Percentiles rank a stretch among this genome's conserved stretches.
These are phyloP conservation scores for Vombatus ursinus DNA, from an alignment of 2,113 vertebrate genomes.

Conservation along the genomic window DNA sequence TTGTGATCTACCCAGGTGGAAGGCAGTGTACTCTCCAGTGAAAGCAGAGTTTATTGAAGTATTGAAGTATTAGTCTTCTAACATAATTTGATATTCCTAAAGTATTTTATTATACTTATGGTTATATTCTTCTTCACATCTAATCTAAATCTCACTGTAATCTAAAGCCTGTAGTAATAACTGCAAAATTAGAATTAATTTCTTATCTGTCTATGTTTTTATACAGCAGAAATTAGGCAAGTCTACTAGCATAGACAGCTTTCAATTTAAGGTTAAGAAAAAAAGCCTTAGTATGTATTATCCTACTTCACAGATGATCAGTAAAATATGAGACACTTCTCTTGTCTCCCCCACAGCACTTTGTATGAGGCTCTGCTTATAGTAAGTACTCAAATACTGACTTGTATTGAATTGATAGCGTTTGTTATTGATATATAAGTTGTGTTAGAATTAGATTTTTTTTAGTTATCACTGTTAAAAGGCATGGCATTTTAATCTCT, in stretches of 20 bases:
- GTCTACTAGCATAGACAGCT: background rate
- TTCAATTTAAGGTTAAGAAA: background rate
- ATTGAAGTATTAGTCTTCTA: background rate
- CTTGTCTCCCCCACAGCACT: background rate
- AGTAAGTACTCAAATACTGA: slow-evolving; percentile 1
- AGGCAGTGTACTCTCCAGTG: background rate
- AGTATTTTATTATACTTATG: background rate
- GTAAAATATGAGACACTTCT: slow-evolving; percentile 1
- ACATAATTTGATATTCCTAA: background rate
- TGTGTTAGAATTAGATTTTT: background rate
- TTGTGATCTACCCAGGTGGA: background rate
- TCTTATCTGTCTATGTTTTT: background rate
- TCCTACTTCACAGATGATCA: slow-evolving; percentile 1
- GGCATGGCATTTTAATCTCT: background rate
- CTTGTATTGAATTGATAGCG: background rate
- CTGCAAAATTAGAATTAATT: background rate
- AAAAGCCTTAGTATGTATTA: background rate
- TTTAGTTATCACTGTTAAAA: background rate
- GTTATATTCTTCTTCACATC: background rate
- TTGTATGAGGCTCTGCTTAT: background rate
- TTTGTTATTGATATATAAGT: background rate
- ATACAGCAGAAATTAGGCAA: background rate
- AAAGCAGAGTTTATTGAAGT: background rate
- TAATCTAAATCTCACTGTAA: background rate
- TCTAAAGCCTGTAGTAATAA: background rate